Evolutionary conservation across 2,797 vertebrate genomes (phyloP).

Genomic region (Phataginus tetradactyla): DNA sequence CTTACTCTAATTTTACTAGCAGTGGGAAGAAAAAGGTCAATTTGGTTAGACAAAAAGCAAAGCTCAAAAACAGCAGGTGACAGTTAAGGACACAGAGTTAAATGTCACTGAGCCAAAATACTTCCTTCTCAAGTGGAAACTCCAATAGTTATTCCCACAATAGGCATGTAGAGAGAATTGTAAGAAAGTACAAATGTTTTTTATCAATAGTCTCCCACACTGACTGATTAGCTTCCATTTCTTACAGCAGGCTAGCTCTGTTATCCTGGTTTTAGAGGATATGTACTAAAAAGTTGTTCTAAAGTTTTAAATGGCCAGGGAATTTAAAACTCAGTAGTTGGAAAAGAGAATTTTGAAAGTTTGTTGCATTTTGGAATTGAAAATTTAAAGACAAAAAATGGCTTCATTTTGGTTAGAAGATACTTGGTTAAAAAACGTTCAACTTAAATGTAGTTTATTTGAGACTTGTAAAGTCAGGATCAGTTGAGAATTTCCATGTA

Average conservation of each 20-base stretch:
- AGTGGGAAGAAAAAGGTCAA: slow-evolving; percentile 5
- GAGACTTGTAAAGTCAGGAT: background rate
- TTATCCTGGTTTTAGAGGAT: background rate
- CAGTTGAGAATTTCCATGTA: background rate
- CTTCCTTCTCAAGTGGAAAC: slow-evolving; percentile 59
- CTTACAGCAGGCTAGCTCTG: slow-evolving; percentile 29
- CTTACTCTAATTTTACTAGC: background rate
- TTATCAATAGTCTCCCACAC: background rate
- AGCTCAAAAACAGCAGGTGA: slow-evolving; percentile 56
- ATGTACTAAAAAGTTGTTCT: background rate
- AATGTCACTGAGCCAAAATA: slow-evolving; percentile 64
- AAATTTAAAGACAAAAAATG: background rate
- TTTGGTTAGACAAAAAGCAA: slow-evolving; percentile 58
- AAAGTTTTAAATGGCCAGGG: background rate
- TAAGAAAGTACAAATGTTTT: slow-evolving; percentile 47
- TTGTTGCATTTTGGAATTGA: background rate
- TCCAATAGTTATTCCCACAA: slow-evolving; percentile 44
- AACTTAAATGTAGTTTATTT: background rate
- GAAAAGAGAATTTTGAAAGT: background rate
- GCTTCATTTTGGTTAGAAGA: background rate
- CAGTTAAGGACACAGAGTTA: slow-evolving; percentile 62
- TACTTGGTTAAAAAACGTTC: background rate
- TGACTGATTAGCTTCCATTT: slow-evolving; percentile 23
- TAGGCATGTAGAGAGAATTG: slow-evolving; percentile 3
- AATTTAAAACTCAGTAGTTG: background rate